A percentile compares a stretch with the other conserved stretches of the same genome.
Evolutionary conservation across 2,797 vertebrate genomes (phyloP).

Genomic region (Malurus leucopterus): DNA sequence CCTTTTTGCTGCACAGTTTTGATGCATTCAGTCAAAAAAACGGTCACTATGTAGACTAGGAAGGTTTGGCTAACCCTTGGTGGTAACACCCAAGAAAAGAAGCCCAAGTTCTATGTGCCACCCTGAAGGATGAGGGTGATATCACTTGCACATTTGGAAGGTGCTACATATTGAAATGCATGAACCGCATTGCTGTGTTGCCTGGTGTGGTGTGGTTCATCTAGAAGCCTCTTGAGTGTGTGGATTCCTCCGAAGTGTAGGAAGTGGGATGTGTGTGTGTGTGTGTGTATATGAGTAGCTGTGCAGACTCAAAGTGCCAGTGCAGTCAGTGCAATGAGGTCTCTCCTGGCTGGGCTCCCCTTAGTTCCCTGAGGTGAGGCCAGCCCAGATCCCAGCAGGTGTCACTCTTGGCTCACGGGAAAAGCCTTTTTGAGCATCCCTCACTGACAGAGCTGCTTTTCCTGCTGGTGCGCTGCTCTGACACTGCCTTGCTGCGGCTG

Average conservation of each 20-base stretch:
- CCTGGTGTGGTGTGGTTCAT: rapidly evolving
- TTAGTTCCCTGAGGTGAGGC: rapidly evolving
- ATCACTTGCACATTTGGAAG: background rate
- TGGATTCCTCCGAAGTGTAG: too few relatives aligned
- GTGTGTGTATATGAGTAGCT: background rate
- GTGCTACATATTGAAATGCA: background rate
- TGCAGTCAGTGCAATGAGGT: rapidly evolving
- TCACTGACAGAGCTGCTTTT: background rate
- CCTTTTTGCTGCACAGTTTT: background rate
- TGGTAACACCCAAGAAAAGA: background rate
- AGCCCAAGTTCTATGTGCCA: background rate
- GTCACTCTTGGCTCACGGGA: background rate
- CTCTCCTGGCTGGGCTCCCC: too few relatives aligned
- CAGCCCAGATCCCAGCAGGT: background rate
- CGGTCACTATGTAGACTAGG: background rate
- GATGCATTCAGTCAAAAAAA: background rate
- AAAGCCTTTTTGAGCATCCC: too few relatives aligned
- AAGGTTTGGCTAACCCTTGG: background rate
- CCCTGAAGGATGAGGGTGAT: background rate
- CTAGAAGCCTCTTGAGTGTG: background rate
- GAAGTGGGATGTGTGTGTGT: too few relatives aligned
- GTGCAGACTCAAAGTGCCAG: background rate
- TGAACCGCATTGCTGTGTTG: background rate
- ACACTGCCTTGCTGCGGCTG: background rate
- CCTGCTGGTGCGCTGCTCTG: background rate